These are phyloP conservation scores for Drosophila ogumai DNA, from an alignment of 1,140 invertebrate genomes.

Conservation along the genomic window DNA sequence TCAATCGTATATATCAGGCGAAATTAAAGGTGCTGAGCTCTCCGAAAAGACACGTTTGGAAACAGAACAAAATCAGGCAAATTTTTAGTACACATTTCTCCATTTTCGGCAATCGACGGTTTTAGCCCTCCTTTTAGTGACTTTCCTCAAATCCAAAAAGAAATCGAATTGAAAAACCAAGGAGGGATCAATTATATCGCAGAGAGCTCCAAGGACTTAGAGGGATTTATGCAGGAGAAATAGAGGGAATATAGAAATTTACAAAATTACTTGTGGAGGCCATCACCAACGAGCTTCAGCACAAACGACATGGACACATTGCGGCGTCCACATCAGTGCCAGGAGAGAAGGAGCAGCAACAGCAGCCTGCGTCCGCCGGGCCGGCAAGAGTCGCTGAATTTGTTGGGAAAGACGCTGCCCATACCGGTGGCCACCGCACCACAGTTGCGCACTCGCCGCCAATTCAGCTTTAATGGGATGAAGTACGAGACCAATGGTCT, in stretches of 20 bases:
- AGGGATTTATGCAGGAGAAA: background rate
- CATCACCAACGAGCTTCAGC: background rate
- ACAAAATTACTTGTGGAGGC: background rate
- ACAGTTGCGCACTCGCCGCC: slow-evolving; percentile 42
- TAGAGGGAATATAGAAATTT: background rate
- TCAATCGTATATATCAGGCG: background rate
- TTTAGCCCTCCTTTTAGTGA: background rate
- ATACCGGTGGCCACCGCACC: slow-evolving; percentile 38
- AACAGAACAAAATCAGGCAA: slow-evolving; percentile 6
- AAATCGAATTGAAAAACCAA: background rate
- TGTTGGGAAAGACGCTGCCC: slow-evolving; percentile 46
- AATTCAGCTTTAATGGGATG: slow-evolving; percentile 58
- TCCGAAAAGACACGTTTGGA: slow-evolving; percentile 12
- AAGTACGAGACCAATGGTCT: slow-evolving; percentile 42
- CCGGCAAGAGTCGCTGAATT: slow-evolving; percentile 11
- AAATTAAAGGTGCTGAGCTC: slow-evolving; percentile 8
- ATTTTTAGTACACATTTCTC: slow-evolving; percentile 5
- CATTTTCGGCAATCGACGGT: background rate
- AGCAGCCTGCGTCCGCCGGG: background rate
- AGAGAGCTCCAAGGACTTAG: background rate
- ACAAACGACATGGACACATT: background rate
- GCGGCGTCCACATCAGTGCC: background rate
- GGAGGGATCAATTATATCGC: background rate
- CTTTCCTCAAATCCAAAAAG: background rate
- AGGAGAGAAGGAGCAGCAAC: background rate